Evolutionary conservation across 2,113 vertebrate genomes (phyloP), one percentile per base, ranked within the genome.

Genomic region (Meriones unguiculatus): DNA sequence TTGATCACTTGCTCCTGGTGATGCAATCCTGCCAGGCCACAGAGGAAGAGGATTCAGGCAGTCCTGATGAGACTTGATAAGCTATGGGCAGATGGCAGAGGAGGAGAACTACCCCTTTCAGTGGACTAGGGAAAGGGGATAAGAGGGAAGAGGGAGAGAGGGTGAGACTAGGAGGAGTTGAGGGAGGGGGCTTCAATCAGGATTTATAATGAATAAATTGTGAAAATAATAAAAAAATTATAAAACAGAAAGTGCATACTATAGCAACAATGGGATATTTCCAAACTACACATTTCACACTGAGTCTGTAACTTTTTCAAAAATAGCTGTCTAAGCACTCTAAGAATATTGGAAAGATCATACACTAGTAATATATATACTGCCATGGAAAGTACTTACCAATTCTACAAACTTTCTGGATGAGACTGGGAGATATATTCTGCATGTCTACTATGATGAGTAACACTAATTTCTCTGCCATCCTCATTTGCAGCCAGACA

Each of bases 271-370:
- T n/a, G 12, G 1, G 70, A 91, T 96, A 78, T 46, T 91, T 96
- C 11, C 46, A 93, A 67, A 93, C 54, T 92, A 12, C 38, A 89
- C 15, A 90, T 62, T 72, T 96, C 30, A 88, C 65, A 7, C 84
- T 69, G 89, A 67, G 3, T 52, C 92, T 95, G 52, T 88, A n/a
- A 92, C n/a, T 62, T 96, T 94, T 87, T 12, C 22, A 88, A 72
- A 87, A 3, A 67, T 32, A 91, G 38, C 50, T 14, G 94, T 57
- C 46, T 93, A 70, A 52, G 28, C 6, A 87, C 30, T 95, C n/a
- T 90, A 65, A 96, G 93, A 96, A 80, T 85, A 80, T 20, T 12
- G 5, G 32, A 24, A 54, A 96, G 38, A 78, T 4, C 38, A 12
- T 59, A 95, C 24, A 75, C 30, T 75, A 81, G 64, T 65, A 78